Percentiles rank a stretch among this genome's conserved stretches.
phyloP scores from a whole-genome alignment of 2,113 vertebrate genomes.

The Nycticryphes semicollaris region DNA sequence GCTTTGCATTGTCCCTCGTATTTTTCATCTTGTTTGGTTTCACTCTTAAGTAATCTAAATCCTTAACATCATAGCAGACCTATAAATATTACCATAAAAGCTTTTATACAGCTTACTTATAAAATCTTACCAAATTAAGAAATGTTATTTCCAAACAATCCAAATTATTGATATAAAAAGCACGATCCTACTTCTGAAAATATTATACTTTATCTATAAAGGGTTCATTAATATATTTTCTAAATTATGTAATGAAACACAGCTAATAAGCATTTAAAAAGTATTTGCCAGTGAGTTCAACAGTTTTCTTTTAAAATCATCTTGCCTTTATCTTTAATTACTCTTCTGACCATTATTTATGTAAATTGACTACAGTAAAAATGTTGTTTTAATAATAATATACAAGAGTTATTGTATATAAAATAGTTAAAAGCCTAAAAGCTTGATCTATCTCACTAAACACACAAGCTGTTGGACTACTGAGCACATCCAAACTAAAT shows the following conservation, averaged over 20 bases:
- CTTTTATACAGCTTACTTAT: neutral
- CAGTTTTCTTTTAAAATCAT: neutral
- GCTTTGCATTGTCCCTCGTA: conserved; percentile 50
- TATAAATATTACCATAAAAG: conserved; percentile 13
- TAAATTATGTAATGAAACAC: neutral
- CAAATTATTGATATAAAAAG: conserved; percentile 20
- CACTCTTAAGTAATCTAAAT: conserved; percentile 38
- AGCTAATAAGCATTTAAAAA: neutral
- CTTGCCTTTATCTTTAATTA: neutral
- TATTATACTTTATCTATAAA: neutral
- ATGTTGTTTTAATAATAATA: neutral
- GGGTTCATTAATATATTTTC: neutral
- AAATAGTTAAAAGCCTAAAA: neutral
- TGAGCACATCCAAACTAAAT: neutral
- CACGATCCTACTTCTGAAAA: neutral
- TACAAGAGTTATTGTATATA: neutral
- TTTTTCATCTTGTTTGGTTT: conserved; percentile 50
- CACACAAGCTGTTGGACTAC: neutral
- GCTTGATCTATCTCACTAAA: neutral
- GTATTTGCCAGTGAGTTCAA: neutral
- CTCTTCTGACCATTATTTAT: neutral
- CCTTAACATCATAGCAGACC: conserved; percentile 7
- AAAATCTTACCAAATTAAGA: conserved; percentile 27
- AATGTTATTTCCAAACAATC: neutral
- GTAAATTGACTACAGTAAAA: neutral